Base-by-base conservation (phyloP, 1,140 invertebrate genomes). In the Lepeophtheirus salmonis region DNA sequence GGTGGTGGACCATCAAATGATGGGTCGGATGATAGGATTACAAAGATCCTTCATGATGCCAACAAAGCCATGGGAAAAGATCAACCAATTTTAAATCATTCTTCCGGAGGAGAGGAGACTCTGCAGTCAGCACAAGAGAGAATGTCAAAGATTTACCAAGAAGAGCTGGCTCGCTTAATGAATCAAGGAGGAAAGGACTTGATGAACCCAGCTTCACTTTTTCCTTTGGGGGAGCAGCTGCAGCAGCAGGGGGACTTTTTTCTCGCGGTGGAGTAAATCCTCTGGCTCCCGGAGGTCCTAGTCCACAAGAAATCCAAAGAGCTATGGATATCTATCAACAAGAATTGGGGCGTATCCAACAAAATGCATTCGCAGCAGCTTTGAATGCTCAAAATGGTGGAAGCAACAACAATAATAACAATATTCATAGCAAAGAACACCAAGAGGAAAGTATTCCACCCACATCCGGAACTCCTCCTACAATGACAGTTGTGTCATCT, bases 111-210 rank as follows among this genome's bases (percentile, higher is more conserved):
- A n/a, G n/a, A n/a, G n/a, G n/a, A n/a, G n/a, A 10, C n/a, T 14
- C 4, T 6, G 10, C 88, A 94, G 74, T 87, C 94, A 73, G 83
- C 91, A 50, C 90, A 94, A 72, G 94, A 97, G 69, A 94, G 55
- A 13, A 57, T 57, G 55, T 57, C 55, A 14, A 57, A 57, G 26
- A 25, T 97, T 67, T 97, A 97, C 70, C 89, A 97, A 66, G 91
- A 96, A 70, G 89, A 96, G 68, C 73, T 96, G 48, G 83, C 86
- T 50, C 94, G 95, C 70, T 78, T 97, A 16, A 89, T 90, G 80
- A 83, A 83, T 24, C 22, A 25, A 1, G 55, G 55, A n/a, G 17
- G 17, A 16, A n/a, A 17, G 2, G n/a, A 12, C n/a, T 17, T 17
- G n/a, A n/a, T n/a, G n/a, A n/a, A n/a, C 84, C 70, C 83, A 87